Evolutionary conservation across 23 tunicate genomes (phyloP).

Genomic region (Oikopleura vanhoeffeni): DNA sequence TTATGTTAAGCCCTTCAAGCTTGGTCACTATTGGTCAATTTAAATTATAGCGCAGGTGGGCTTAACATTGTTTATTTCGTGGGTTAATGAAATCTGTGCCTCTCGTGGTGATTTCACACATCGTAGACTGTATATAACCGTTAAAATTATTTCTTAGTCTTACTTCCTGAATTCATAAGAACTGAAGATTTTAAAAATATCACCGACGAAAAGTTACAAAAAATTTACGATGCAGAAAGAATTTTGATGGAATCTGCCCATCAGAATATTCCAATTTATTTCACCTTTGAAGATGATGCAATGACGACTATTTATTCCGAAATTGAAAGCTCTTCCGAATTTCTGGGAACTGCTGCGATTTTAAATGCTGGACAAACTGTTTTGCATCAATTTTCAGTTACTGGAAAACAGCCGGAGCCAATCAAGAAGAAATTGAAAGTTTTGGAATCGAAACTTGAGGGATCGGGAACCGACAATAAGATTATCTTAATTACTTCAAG

Average conservation of each 20-base stretch:
- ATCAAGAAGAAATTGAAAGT: neutral
- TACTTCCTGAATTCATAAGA: neutral
- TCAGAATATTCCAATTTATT: neutral
- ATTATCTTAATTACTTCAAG: neutral
- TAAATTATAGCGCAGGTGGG: too few relatives aligned
- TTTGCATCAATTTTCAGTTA: neutral
- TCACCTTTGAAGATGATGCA: neutral
- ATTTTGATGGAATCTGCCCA: neutral
- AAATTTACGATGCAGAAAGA: neutral
- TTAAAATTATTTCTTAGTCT: too few relatives aligned
- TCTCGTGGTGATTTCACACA: too few relatives aligned
- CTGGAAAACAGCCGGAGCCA: constrained; percentile 7
- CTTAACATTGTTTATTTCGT: too few relatives aligned
- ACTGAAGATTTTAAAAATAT: neutral
- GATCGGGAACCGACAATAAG: neutral
- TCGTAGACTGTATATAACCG: too few relatives aligned
- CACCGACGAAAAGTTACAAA: neutral
- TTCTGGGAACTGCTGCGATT: neutral
- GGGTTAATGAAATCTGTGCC: too few relatives aligned
- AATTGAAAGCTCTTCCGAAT: neutral
- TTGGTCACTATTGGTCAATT: too few relatives aligned
- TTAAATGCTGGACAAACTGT: neutral
- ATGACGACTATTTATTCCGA: neutral
- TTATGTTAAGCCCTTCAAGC: too few relatives aligned
- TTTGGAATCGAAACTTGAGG: neutral